Conservation (phyloP, 2,888 invertebrate genomes). For the Metacarcinus magister region DNA sequence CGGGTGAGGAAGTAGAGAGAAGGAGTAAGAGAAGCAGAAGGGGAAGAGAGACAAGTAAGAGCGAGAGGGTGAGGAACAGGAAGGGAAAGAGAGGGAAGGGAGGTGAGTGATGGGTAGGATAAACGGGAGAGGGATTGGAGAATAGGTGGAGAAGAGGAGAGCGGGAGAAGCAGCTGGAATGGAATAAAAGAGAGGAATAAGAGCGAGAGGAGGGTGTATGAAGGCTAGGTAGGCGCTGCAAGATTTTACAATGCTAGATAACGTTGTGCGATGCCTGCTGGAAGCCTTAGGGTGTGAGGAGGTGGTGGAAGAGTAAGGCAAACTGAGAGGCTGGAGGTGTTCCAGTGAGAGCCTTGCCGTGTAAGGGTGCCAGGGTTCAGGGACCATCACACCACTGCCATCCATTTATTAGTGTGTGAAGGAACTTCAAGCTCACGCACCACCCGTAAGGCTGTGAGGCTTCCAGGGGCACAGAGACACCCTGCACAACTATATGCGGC, state of each 20-base stretch:
- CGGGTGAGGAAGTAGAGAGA: background rate
- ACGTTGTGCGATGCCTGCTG: background rate
- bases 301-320: background rate
- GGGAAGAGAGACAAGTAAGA: background rate
- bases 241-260: background rate
- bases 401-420: too few relatives aligned
- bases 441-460: too few relatives aligned
- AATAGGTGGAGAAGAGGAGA: too few relatives aligned
- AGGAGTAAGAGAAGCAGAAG: background rate
- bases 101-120: background rate
- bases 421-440: too few relatives aligned
- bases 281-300: background rate
- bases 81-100: background rate
- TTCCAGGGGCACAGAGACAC: too few relatives aligned
- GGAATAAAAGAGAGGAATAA: background rate
- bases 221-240: background rate
- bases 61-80: background rate
- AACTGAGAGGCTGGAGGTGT: background rate
- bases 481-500: too few relatives aligned
- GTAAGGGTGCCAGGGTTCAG: background rate
- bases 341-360: background rate
- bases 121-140: too few relatives aligned
- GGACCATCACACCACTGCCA: background rate
- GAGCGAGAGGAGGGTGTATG: background rate
- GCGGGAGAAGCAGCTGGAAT: background rate